These are phyloP conservation scores for Dasyprocta punctata DNA, from an alignment of 2,113 vertebrate genomes.

Conservation along the genomic window DNA sequence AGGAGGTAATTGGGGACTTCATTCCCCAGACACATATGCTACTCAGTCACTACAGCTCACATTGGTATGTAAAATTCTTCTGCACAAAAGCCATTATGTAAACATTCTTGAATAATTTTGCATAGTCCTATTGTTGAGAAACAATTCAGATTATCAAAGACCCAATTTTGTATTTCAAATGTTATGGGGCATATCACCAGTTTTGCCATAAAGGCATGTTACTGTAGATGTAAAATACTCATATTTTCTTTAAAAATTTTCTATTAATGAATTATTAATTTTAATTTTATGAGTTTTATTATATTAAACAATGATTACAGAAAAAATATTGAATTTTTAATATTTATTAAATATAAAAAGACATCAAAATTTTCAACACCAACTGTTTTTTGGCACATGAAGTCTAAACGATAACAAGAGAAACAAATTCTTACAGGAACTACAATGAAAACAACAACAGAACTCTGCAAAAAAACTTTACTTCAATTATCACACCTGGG, in stretches of 20 bases:
- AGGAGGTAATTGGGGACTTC: not conserved
- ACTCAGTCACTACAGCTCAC: slow-evolving; percentile 59
- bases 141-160: slow-evolving; percentile 83
- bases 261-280: not conserved
- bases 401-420: not conserved
- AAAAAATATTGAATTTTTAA: not conserved
- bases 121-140: slow-evolving; percentile 73
- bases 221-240: not conserved
- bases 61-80: slow-evolving; percentile 80
- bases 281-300: not conserved
- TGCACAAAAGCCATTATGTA: slow-evolving; percentile 73
- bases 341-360: not conserved
- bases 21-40: not conserved
- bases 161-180: slow-evolving; percentile 74
- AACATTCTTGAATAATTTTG: slow-evolving; percentile 62
- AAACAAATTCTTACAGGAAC: not conserved
- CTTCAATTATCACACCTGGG: too few species aligned
- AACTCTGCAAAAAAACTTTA: not conserved
- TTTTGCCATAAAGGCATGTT: not conserved
- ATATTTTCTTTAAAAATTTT: not conserved
- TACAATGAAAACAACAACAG: not conserved
- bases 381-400: not conserved
- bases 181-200: not conserved
- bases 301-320: not conserved
- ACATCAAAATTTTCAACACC: not conserved